Conservation (phyloP, 2,888 invertebrate genomes). For the Dendrolimus houi region DNA sequence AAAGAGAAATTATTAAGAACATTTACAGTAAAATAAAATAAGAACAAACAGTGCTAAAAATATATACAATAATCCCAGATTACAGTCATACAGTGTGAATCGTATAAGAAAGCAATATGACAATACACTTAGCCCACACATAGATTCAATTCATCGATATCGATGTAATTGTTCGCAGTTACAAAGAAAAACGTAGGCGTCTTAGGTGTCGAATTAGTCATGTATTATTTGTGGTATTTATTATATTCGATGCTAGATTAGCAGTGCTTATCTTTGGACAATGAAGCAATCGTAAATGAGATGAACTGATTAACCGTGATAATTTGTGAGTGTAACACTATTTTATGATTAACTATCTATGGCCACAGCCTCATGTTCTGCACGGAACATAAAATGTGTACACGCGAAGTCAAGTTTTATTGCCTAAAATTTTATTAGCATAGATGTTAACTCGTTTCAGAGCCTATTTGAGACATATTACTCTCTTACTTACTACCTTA, state of each 20-base stretch:
- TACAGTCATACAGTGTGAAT: neutral
- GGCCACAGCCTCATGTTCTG: slow-evolving; percentile 5
- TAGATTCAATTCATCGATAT: neutral
- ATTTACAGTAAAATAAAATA: too few relatives aligned
- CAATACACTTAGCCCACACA: slow-evolving; percentile 1
- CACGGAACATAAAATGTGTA: too few relatives aligned
- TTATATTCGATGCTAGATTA: neutral
- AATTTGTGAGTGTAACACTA: slow-evolving; percentile 9
- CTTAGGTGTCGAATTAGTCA: neutral
- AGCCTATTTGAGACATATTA: too few relatives aligned
- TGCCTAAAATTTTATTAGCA: too few relatives aligned
- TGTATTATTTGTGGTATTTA: neutral
- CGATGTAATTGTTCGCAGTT: slow-evolving; percentile 3
- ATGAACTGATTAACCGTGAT: neutral
- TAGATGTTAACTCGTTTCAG: too few relatives aligned
- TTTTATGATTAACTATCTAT: slow-evolving; percentile 26
- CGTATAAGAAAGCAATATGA: neutral
- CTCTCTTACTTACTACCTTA: too few relatives aligned
- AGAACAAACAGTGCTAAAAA: too few relatives aligned
- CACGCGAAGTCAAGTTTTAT: too few relatives aligned
- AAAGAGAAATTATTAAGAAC: too few relatives aligned
- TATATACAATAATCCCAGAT: too few relatives aligned
- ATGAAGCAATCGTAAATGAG: neutral
- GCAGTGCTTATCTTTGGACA: neutral
- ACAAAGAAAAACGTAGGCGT: slow-evolving; percentile 1